Evolutionary conservation across 2,113 vertebrate genomes (phyloP).

Genomic region (Spea bombifrons): DNA sequence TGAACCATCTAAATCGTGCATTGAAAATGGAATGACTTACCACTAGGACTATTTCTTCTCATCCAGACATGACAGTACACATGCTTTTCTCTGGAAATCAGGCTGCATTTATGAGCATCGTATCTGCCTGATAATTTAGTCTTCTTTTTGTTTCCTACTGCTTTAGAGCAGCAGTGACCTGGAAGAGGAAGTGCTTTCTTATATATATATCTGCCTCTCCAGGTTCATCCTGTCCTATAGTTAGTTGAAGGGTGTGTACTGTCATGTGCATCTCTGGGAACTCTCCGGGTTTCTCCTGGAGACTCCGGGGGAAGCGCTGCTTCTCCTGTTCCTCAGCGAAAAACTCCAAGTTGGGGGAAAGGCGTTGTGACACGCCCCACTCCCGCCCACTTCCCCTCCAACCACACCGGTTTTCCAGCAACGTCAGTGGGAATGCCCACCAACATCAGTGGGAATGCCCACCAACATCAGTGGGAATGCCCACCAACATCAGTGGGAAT

Average conservation of each 20-base stretch:
- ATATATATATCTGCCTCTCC: conserved; percentile 33
- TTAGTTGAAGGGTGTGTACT: conserved; percentile 5
- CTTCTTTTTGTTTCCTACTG: conserved; percentile 40
- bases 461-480: too few species aligned
- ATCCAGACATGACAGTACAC: conserved; percentile 45
- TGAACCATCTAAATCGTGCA: conserved; percentile 14
- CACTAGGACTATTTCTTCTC: conserved; percentile 29
- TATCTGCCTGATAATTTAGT: conserved; percentile 37
- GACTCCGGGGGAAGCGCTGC: too few species aligned
- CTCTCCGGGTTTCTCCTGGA: too few species aligned
- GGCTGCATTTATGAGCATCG: conserved; percentile 28
- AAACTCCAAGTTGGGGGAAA: too few species aligned
- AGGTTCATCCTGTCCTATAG: not conserved
- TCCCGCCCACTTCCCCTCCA: too few species aligned
- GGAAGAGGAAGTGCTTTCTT: conserved; percentile 43
- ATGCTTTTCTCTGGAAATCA: conserved; percentile 1
- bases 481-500: too few species aligned
- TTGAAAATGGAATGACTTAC: conserved; percentile 48
- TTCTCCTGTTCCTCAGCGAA: too few species aligned
- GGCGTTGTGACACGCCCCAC: too few species aligned
- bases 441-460: too few species aligned
- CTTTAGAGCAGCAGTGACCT: conserved; percentile 43
- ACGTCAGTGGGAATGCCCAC: too few species aligned
- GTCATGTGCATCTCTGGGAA: not conserved
- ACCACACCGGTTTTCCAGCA: too few species aligned